Percentiles rank a stretch among this genome's conserved stretches.
These are phyloP conservation scores for Lochmaea crataegi DNA, from an alignment of 2,888 invertebrate species.

Conservation along the genomic window DNA sequence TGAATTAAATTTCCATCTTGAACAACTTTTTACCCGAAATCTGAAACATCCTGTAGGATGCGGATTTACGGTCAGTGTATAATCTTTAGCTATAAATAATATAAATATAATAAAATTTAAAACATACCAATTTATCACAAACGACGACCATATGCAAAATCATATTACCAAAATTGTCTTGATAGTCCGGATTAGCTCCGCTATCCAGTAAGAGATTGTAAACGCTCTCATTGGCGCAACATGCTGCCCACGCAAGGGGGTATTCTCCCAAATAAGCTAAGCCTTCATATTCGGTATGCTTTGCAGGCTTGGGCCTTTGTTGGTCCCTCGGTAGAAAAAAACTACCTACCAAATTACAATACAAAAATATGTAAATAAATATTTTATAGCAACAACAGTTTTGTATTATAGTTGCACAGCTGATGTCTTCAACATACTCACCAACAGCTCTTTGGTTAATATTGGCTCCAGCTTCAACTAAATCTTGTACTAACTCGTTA, in stretches of 20 bases:
- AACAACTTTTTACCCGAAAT: not conserved
- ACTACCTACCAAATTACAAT: too few species aligned
- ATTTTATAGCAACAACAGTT: too few species aligned
- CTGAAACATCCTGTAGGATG: too few species aligned
- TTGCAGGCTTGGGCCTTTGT: constrained; percentile 80
- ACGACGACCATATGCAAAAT: constrained; percentile 99
- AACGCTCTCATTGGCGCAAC: constrained; percentile 96
- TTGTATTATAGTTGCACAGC: too few species aligned
- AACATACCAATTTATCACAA: constrained; percentile 89
- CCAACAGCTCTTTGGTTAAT: constrained; percentile 95
- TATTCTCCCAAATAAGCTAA: constrained; percentile 97
- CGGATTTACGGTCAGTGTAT: too few species aligned
- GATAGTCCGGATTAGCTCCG: constrained; percentile 95
- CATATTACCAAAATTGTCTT: constrained; percentile 98
- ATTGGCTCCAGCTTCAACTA: constrained; percentile 92
- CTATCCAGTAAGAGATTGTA: constrained; percentile 94
- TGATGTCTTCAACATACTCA: constrained; percentile 55
- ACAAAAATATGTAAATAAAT: too few species aligned
- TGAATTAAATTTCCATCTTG: not conserved
- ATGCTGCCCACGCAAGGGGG: constrained; percentile 97
- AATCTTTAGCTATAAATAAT: too few species aligned
- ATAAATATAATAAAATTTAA: not conserved
- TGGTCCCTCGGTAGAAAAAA: constrained; percentile 97
- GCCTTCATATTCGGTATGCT: constrained; percentile 94
- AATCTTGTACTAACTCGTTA: constrained; percentile 92